Percentiles rank a stretch among this genome's conserved stretches.
Conservation (phyloP, 2,888 invertebrate species). For the Nephrotoma guestfalica region DNA sequence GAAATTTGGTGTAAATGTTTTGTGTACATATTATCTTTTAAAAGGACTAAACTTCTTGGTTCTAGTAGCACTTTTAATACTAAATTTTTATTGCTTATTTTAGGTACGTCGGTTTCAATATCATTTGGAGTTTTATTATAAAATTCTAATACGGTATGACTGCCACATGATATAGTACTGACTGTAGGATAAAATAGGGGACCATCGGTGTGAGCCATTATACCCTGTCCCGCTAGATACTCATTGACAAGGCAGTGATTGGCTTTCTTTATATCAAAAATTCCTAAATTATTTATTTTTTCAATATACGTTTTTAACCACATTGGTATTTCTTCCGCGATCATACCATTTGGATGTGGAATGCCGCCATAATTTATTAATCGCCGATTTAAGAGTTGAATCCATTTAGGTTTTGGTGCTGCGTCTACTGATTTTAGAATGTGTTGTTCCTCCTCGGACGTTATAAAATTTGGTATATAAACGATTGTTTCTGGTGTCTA, state of each 20-base stretch:
- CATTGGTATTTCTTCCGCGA: conserved; percentile 72
- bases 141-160: conserved; percentile 82
- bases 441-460: conserved; percentile 49
- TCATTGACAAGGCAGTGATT: conserved; percentile 95
- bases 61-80: conserved; percentile 69
- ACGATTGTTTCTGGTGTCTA: conserved; percentile 30
- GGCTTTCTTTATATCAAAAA: conserved; percentile 52
- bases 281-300: conserved; percentile 45
- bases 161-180: conserved; percentile 82
- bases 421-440: conserved; percentile 60
- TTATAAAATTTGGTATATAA: conserved; percentile 82
- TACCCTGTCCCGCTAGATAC: conserved; percentile 85
- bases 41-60: conserved; percentile 72
- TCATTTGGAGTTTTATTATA: conserved; percentile 37
- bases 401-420: conserved; percentile 92
- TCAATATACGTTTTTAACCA: conserved; percentile 66
- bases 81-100: not conserved
- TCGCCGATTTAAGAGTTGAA: conserved; percentile 73
- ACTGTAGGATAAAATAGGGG: conserved; percentile 85
- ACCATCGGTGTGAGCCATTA: conserved; percentile 95
- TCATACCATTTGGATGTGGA: conserved; percentile 86
- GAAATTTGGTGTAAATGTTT: conserved; percentile 77
- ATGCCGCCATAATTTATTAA: conserved; percentile 98
- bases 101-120: conserved; percentile 16
- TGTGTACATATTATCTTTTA: conserved; percentile 69